These are phyloP conservation scores for Laothoe populi DNA, from an alignment of 2,888 invertebrate genomes.

Conservation along the genomic window DNA sequence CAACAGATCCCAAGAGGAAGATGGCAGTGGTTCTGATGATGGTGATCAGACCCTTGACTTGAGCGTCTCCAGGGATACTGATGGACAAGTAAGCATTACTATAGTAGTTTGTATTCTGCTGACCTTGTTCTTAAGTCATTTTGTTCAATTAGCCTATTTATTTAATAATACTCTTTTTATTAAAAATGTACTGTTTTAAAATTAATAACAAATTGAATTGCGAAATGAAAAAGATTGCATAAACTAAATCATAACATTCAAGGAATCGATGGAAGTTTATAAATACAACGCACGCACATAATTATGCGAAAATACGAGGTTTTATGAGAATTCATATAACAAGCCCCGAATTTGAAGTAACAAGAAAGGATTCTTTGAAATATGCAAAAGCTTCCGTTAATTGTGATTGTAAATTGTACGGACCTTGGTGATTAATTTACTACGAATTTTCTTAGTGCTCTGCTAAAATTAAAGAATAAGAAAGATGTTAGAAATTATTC, in stretches of 20 bases:
- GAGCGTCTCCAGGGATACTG: constrained; percentile 79
- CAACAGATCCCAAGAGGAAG: constrained; percentile 74
- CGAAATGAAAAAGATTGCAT: neutral
- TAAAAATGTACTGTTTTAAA: neutral
- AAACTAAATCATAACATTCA: neutral
- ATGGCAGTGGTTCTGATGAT: constrained; percentile 79
- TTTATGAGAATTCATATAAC: constrained; percentile 3
- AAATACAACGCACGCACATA: constrained; percentile 1
- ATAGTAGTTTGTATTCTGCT: neutral
- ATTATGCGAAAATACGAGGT: constrained; percentile 13
- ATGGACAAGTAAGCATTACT: constrained; percentile 71
- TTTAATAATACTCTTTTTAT: neutral
- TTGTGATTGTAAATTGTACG: neutral
- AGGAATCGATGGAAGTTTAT: constrained; percentile 5
- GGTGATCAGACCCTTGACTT: constrained; percentile 81
- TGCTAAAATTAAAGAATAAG: too few species aligned
- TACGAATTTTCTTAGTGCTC: too few species aligned
- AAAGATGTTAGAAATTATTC: neutral
- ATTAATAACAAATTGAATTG: constrained; percentile 4
- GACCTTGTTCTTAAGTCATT: neutral
- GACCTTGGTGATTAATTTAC: too few species aligned
- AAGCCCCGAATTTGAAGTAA: neutral
- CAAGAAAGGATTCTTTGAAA: constrained; percentile 1
- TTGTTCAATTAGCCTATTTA: neutral
- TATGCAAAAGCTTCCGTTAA: neutral